These are phyloP conservation scores for Mesochorus sp. DNA, from an alignment of 2,888 invertebrate species.

Conservation along the genomic window DNA sequence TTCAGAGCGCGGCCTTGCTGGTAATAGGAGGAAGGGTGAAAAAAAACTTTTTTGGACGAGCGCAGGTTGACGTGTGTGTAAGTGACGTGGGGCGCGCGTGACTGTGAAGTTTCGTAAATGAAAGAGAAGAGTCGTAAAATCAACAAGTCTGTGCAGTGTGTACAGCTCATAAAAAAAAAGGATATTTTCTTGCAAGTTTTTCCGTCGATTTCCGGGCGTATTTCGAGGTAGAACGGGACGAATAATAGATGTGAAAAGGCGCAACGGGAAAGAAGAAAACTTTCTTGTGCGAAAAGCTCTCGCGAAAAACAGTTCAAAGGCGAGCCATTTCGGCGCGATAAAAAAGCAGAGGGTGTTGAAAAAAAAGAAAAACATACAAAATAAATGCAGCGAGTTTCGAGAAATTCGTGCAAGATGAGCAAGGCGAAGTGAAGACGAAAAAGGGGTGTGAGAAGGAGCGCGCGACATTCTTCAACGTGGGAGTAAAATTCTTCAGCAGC, in stretches of 20 bases:
- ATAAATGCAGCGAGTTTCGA: not conserved
- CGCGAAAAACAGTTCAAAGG: too few relatives aligned
- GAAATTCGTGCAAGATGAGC: not conserved
- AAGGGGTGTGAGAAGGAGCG: not conserved
- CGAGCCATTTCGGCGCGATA: too few relatives aligned
- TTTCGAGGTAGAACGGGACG: not conserved
- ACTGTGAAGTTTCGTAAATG: not conserved
- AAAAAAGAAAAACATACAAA: too few relatives aligned
- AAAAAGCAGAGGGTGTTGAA: too few relatives aligned
- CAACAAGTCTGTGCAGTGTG: conserved; percentile 60
- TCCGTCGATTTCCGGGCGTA: not conserved
- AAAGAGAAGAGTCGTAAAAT: conserved; percentile 50
- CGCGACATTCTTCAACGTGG: conserved; percentile 8
- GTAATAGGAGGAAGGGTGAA: not conserved
- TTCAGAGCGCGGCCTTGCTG: too few relatives aligned
- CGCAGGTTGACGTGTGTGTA: too few relatives aligned
- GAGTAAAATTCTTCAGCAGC: conserved; percentile 52
- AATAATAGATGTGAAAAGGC: not conserved
- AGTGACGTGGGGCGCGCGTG: not conserved
- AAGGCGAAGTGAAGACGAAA: too few relatives aligned
- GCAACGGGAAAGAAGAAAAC: not conserved
- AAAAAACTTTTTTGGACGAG: not conserved
- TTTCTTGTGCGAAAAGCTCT: too few relatives aligned
- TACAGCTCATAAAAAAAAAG: conserved; percentile 32
- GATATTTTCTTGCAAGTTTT: conserved; percentile 30